These are phyloP conservation scores for Bombyx huttoni DNA, from an alignment of 2,888 invertebrate species.

Conservation along the genomic window DNA sequence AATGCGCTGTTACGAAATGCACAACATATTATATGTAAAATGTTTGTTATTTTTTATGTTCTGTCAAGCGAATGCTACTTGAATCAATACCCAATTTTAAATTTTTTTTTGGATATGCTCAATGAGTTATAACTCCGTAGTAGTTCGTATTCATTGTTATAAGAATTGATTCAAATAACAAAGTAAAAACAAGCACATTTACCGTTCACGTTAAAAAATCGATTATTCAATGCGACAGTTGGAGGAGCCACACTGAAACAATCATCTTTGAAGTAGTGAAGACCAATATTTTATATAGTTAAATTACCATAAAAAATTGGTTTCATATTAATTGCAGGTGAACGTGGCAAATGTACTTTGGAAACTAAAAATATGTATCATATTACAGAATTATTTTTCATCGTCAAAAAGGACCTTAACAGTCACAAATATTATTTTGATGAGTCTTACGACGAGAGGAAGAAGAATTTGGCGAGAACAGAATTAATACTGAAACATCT, in stretches of 20 bases:
- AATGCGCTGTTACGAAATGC: constrained; percentile 54
- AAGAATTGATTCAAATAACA: not conserved
- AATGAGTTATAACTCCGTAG: no score
- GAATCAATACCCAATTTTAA: not conserved
- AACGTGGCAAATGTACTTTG: constrained; percentile 31
- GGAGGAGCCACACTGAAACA: not conserved
- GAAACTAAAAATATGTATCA: constrained; percentile 11
- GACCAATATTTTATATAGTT: not conserved
- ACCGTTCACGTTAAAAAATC: not conserved
- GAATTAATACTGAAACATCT: constrained; percentile 54
- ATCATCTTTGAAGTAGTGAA: not conserved
- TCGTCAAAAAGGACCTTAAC: constrained; percentile 33
- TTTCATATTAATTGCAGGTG: constrained; percentile 5
- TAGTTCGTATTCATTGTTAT: not conserved
- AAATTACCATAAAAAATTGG: not conserved
- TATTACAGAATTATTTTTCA: constrained; percentile 9
- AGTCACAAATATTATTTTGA: constrained; percentile 28
- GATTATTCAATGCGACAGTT: no score
- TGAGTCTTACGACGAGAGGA: constrained; percentile 50
- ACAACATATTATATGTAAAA: constrained; percentile 24
- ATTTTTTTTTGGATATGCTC: not conserved
- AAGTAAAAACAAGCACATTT: not conserved
- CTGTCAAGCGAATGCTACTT: constrained; percentile 1
- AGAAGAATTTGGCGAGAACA: constrained; percentile 48
- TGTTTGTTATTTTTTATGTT: constrained; percentile 3